Base-by-base conservation (phyloP, 1,140 invertebrate species). In the Helicorthomorpha holstii region DNA sequence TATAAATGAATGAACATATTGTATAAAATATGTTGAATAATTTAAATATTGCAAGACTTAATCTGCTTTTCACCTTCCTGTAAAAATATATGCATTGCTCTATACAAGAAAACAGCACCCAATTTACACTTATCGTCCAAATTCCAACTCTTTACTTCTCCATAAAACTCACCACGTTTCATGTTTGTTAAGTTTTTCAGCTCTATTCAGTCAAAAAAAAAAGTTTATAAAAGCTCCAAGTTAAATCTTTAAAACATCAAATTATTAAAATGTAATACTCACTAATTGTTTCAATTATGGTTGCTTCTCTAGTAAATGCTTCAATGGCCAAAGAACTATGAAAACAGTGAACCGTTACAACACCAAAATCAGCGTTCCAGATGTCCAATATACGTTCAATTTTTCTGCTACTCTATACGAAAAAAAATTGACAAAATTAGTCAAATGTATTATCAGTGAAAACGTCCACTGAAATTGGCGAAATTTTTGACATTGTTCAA, bases 291-390 rank as follows among this genome's bases (percentile, higher is more conserved):
- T 89, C 83, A 21, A 97, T 91, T 75, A 98, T 96, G 22, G 82
- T 76, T 1, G 90, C 90, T 68, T 98, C 93, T 53, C 92, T 72
- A 0, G 87, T 92, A 59, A 84, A 89, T 1, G 93, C 91, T 69
- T 97, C 93, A 0, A 81, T 85, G 0, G 86, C 79, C 53, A 89
- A 85, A 1, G 85, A 79, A 67, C 91, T 92, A 60, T 91, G 86
- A 65, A 92, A 97, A 43, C 92, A 73, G 57, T 93, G 85, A 1
- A 96, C 67, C 53, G 88, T 92, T 2, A 97, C 76, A 0, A 96
- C 88, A 12, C 93, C 93, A 16, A 75, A 65, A 24, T 78, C 78
- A 56, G 73, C 70, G 2, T 76, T 73, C 93, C 93, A 98, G 45
- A 98, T 86, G 54, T 87, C 78, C 10, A 89, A 60, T 51, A 97